A percentile compares a stretch with the other conserved stretches of the same genome.
phyloP scores from a whole-genome alignment of 1,140 invertebrate species.

The Anastrepha obliqua region DNA sequence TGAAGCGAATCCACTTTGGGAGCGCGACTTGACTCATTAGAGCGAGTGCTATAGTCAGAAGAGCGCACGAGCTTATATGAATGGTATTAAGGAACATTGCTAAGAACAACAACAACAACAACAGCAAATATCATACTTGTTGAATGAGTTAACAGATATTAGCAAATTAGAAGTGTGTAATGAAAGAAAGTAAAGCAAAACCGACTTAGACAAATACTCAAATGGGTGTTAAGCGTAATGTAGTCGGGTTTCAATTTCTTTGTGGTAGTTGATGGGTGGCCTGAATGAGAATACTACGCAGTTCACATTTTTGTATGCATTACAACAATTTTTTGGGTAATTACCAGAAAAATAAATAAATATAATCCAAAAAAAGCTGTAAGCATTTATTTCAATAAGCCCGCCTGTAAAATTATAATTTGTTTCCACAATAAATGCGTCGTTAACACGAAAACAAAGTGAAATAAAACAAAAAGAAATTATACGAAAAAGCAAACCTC shows the following conservation, averaged over 20 bases:
- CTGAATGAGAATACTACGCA: neutral
- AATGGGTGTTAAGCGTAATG: neutral
- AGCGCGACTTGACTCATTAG: conserved; percentile 16
- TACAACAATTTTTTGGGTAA: neutral
- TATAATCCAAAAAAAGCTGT: neutral
- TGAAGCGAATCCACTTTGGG: neutral
- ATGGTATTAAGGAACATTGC: neutral
- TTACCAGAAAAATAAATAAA: neutral
- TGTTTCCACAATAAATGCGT: neutral
- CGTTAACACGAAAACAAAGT: neutral
- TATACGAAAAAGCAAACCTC: no score
- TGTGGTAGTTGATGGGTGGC: neutral
- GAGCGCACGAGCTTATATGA: no score
- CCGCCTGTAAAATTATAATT: neutral
- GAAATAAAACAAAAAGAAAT: neutral
- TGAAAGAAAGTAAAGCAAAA: neutral
- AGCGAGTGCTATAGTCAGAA: neutral
- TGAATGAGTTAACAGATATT: conserved; percentile 29
- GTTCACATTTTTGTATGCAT: neutral
- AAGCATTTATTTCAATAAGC: no score
- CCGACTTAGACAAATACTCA: neutral
- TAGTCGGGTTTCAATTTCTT: neutral
- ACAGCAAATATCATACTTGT: neutral
- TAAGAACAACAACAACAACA: neutral
- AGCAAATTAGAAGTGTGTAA: neutral